Conservation (phyloP, 2,113 vertebrate species). For the Neotragus moschatus region DNA sequence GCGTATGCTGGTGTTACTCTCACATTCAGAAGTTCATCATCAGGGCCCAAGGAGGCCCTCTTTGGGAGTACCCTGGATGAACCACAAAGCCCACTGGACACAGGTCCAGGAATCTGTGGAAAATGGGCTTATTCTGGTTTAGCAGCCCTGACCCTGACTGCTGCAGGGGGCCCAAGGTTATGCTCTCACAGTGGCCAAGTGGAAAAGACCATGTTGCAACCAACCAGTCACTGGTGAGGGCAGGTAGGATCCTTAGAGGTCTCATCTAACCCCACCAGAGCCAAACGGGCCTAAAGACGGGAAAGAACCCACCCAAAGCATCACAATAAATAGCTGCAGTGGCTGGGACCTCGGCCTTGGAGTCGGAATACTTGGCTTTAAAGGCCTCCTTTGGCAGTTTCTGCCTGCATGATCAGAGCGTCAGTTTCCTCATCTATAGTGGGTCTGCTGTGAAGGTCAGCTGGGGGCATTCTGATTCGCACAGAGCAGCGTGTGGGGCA, state of each 20-base stretch:
- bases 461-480: not conserved
- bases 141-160: not conserved
- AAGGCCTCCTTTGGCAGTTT: not conserved
- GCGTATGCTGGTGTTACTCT: too few relatives aligned
- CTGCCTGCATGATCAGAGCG: not conserved
- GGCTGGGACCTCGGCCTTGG: not conserved
- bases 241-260: not conserved
- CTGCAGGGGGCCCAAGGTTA: not conserved
- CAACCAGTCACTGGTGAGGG: not conserved
- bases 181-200: not conserved
- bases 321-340: not conserved
- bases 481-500: not conserved
- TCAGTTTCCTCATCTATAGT: not conserved
- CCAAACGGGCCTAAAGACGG: not conserved
- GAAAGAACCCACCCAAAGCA: not conserved
- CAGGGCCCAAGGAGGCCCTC: not conserved
- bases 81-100: not conserved
- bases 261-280: not conserved
- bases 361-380: not conserved
- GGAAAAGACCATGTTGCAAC: not conserved
- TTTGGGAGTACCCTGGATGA: not conserved
- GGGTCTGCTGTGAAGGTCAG: not conserved
- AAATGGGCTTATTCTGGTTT: not conserved
- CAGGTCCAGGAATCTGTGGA: not conserved
- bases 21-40: not conserved